Evolutionary conservation across 2,113 vertebrate genomes (phyloP), one percentile per base, ranked within the genome.

Genomic region (Fregetta grallaria): DNA sequence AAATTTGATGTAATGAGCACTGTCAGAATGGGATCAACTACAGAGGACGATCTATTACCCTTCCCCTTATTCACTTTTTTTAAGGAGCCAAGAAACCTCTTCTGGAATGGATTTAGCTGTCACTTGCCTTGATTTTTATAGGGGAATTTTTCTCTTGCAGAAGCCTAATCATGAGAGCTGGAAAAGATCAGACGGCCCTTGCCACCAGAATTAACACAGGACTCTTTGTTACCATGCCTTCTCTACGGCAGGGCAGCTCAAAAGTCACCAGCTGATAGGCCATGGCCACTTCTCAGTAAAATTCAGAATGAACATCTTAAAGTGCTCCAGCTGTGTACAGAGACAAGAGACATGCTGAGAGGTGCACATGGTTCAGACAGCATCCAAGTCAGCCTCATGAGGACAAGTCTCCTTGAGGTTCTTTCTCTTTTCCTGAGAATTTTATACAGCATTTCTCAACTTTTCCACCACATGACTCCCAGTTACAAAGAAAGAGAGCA

Each of bases 11-110:
- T 63, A 38, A 92, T 21, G 71, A 79, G 80, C n/a, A 1, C 45
- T 94, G 90, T 83, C 94, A 95, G 67, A 80, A 80, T 45, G 76
- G 87, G 84, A 93, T 68, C 92, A 76, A 3, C 80, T 19, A 18
- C 84, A 25, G 26, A 32, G 40, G 26, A 44, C 1, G 0, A 52
- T n/a, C 68, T 12, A 12, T 29, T 26, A 30, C 21, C 19, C 11
- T 38, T 38, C 38, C 15, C 50, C 20, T 38, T 8, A 15, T 11
- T 45, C 30, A 72, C 14, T 4, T 17, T 10, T 38, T 21, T 20
- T 16, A 70, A 66, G 67, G 76, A 34, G 25, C 21, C 1, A 1
- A 75, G 45, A 38, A 66, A 50, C 58, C 47, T 49, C 15, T 67
- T 17, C 38, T n/a, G 53, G n/a, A n/a, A 18, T 3, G 49, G 38